Evolutionary conservation across 2,797 vertebrate species (phyloP).

Genomic region (Percopsis omiscomaycus): DNA sequence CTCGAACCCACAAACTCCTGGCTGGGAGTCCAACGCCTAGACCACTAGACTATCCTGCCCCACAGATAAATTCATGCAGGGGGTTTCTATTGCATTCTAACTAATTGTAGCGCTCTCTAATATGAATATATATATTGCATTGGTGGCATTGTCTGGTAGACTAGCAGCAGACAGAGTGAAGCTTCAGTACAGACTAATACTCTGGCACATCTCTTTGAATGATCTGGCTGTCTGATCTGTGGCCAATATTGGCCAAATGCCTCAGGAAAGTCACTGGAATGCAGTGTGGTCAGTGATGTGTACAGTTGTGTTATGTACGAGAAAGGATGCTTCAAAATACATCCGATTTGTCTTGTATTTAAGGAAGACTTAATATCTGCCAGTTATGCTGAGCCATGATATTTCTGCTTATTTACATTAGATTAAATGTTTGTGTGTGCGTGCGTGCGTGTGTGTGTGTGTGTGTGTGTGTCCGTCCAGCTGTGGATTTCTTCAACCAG

Average conservation of each 20-base stretch:
- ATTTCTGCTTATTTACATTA: constrained; percentile 13
- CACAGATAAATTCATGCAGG: background rate
- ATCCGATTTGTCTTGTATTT: background rate
- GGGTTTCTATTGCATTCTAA: background rate
- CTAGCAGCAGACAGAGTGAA: background rate
- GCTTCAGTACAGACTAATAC: background rate
- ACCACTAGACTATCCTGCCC: too few species aligned
- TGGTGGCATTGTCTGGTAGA: background rate
- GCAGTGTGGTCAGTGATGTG: constrained; percentile 33
- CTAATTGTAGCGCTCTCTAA: background rate
- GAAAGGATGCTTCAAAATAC: background rate
- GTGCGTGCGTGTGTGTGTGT: too few species aligned
- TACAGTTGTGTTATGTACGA: constrained; percentile 15
- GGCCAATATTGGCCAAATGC: constrained; percentile 28
- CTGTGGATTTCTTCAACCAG: constrained; percentile 99
- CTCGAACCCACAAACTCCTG: too few species aligned
- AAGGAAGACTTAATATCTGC: constrained; percentile 17
- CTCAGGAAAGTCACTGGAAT: constrained; percentile 30
- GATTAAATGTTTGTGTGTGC: background rate
- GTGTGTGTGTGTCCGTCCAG: constrained; percentile 61
- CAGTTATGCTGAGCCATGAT: constrained; percentile 11
- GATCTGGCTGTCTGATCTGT: constrained; percentile 26
- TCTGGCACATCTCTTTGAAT: constrained; percentile 20
- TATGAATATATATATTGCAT: too few species aligned
- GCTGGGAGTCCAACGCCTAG: too few species aligned